Conservation (phyloP, 2,797 vertebrate genomes). For the Sebastes itinus region DNA sequence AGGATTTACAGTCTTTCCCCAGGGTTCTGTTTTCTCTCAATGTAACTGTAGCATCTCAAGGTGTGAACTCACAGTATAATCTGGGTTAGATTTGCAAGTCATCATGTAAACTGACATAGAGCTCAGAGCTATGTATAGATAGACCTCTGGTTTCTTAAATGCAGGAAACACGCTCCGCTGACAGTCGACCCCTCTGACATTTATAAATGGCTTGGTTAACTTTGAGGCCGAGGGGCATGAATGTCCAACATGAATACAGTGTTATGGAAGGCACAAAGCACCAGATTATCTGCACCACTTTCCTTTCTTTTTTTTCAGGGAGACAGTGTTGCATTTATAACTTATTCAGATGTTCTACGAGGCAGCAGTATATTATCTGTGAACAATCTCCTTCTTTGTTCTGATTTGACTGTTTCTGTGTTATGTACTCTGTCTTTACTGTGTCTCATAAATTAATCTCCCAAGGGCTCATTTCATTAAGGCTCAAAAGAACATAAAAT, state of each 20-base stretch:
- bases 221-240: slow-evolving; percentile 4
- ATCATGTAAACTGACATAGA: slow-evolving; percentile 21
- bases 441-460: not conserved
- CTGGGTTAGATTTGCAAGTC: slow-evolving; percentile 20
- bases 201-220: slow-evolving; percentile 46
- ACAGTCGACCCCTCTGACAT: slow-evolving; percentile 41
- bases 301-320: not conserved
- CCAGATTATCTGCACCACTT: slow-evolving; percentile 14
- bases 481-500: not conserved
- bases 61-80: slow-evolving; percentile 2
- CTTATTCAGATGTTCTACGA: slow-evolving; percentile 11
- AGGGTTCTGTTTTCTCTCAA: not conserved
- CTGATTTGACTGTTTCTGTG: not conserved
- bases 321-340: slow-evolving; percentile 17
- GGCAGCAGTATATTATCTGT: not conserved
- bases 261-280: slow-evolving; percentile 16
- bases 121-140: slow-evolving; percentile 29
- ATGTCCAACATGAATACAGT: slow-evolving; percentile 15
- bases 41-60: slow-evolving; percentile 4
- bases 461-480: not conserved
- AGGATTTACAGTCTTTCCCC: not conserved
- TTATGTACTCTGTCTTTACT: not conserved
- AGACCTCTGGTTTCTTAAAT: slow-evolving; percentile 27
- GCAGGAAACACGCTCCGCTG: slow-evolving; percentile 48
- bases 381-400: slow-evolving; percentile 7